Conservation (phyloP, 2,113 vertebrate genomes). For the Melospiza melodia region DNA sequence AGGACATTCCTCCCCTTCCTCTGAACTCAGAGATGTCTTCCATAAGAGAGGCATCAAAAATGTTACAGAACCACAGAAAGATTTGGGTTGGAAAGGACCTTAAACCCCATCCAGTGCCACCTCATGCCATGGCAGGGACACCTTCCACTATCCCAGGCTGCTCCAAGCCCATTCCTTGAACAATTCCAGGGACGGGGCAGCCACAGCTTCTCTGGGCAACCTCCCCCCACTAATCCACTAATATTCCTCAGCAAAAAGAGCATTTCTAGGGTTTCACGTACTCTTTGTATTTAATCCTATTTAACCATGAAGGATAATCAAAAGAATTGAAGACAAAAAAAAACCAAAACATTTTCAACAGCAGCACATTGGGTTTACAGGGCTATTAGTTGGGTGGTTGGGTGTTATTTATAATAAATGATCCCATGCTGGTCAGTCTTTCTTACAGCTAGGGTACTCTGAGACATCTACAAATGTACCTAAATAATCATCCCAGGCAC, state of each 20-base stretch:
- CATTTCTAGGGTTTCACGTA: not conserved
- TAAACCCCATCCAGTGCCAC: rapidly evolving
- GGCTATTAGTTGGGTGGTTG: not conserved
- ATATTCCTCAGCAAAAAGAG: not conserved
- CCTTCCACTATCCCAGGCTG: not conserved
- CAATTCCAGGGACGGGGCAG: not conserved
- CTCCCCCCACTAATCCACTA: not conserved
- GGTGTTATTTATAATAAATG: not conserved
- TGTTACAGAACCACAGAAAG: rapidly evolving
- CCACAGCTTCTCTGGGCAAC: not conserved
- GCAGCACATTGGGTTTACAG: not conserved
- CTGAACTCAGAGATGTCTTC: not conserved
- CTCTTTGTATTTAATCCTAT: not conserved
- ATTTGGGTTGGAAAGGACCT: not conserved
- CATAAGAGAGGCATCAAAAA: not conserved
- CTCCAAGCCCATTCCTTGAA: rapidly evolving
- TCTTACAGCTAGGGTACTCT: not conserved
- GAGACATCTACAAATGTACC: not conserved
- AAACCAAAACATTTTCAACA: not conserved
- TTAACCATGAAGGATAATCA: not conserved
- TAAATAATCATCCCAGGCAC: not conserved
- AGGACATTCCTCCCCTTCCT: not conserved
- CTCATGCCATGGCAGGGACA: not conserved
- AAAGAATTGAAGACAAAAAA: not conserved
- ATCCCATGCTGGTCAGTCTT: not conserved